Percentiles rank a stretch among this genome's conserved stretches.
Conservation (phyloP, 2,888 invertebrate species). For the Dione juno region DNA sequence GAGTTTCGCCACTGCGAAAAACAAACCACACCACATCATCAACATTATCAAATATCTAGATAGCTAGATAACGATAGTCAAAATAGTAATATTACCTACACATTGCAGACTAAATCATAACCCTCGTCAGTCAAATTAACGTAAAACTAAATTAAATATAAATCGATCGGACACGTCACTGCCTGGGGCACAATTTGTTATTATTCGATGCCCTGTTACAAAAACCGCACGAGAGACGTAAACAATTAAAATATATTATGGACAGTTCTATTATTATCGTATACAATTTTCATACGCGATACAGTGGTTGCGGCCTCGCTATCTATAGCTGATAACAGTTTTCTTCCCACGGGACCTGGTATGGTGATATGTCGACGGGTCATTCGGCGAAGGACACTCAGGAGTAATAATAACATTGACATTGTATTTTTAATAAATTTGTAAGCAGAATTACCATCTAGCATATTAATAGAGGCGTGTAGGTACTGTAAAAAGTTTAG, state of each 20-base stretch:
- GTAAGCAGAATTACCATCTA: background rate
- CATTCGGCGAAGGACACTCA: constrained; percentile 50
- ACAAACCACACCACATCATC: background rate
- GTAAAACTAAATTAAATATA: constrained; percentile 69
- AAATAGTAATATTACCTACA: background rate
- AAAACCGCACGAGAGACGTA: constrained; percentile 69
- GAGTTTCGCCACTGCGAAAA: too few species aligned
- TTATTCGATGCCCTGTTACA: constrained; percentile 61
- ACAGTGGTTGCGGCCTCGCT: constrained; percentile 59
- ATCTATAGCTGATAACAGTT: constrained; percentile 64
- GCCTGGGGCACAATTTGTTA: constrained; percentile 62
- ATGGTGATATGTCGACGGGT: constrained; percentile 46
- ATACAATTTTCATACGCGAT: constrained; percentile 60
- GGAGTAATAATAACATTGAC: constrained; percentile 38
- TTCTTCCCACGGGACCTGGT: constrained; percentile 76
- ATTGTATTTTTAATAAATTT: constrained; percentile 30
- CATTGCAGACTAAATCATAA: constrained; percentile 24
- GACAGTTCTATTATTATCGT: constrained; percentile 51
- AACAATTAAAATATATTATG: constrained; percentile 68
- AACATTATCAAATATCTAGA: background rate
- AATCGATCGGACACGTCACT: constrained; percentile 63
- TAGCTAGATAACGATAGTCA: background rate
- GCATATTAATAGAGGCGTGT: background rate
- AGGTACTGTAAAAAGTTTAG: background rate
- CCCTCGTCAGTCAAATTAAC: constrained; percentile 39